Evolutionary conservation across 2,797 vertebrate genomes (phyloP), one percentile per base, ranked within the genome.

Genomic region (Enteromius anoplus): DNA sequence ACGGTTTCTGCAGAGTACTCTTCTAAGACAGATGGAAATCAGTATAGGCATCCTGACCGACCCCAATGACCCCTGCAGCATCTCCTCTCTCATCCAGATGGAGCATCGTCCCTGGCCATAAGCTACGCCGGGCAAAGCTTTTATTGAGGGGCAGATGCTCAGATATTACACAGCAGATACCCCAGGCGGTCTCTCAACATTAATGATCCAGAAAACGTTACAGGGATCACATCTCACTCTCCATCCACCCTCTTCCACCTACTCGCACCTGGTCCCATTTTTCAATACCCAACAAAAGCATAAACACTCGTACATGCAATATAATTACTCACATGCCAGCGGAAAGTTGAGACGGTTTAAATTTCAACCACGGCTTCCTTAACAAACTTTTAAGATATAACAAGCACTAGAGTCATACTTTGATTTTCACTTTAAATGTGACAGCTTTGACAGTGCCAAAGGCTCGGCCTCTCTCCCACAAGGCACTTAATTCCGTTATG

Each of bases 11-110:
- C 42, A 65, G 66, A 51, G 42, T 55, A 71, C 42, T 71, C 81
- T 81, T 81, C 85, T 81, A 85, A 65, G 89, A 89, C 90, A 91
- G 88, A 93, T 90, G 91, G 91, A 90, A 90, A 80, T 85, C 86
- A 77, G 66, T 86, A 76, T 89, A 85, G 83, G 47, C 70, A 81
- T 76, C 64, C 32, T 73, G 47, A 76, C 47, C 65, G 34, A 84
- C 75, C 55, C 65, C 78, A 79, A 55, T 15, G 69, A 65, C 81
- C 82, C 85, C 80, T n/a, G 42, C 71, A 64, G 84, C 53, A 9
- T 37, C 51, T 40, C 32, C 21, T 77, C 68, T 53, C 11, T 51
- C 34, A 86, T 88, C 88, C 92, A 93, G 93, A 93, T 93, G 91
- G 92, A 88, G 49, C n/a, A 71, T 42, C 53, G 75, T 87, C 91